phyloP scores from a whole-genome alignment of 2,888 invertebrate genomes.

The Xestia ashworthii region DNA sequence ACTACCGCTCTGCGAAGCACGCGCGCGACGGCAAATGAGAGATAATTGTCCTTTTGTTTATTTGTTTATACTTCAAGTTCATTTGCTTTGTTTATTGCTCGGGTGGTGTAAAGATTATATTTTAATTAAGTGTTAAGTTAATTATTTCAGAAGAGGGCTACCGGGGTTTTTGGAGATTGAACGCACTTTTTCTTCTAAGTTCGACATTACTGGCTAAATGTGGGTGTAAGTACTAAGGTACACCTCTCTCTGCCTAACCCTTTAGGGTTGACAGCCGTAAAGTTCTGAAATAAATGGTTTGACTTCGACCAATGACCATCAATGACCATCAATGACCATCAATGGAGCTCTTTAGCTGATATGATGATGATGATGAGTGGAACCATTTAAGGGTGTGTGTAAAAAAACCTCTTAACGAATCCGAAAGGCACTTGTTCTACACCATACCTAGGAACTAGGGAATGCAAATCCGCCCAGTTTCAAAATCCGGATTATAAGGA shows the following conservation, averaged over 20 bases:
- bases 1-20: conserved; percentile 78
- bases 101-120: conserved; percentile 60
- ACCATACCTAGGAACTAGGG: too few species aligned
- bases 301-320: background rate
- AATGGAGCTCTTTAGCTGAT: background rate
- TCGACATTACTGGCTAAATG: background rate
- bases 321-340: background rate
- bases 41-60: conserved; percentile 88
- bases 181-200: background rate
- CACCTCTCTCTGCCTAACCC: background rate
- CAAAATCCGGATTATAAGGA: too few species aligned
- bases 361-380: too few species aligned
- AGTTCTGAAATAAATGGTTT: too few species aligned
- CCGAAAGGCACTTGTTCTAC: too few species aligned
- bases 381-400: background rate
- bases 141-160: conserved; percentile 43
- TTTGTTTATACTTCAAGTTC: conserved; percentile 73
- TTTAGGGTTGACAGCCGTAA: too few species aligned
- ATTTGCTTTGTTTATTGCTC: conserved; percentile 64
- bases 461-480: too few species aligned
- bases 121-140: conserved; percentile 49
- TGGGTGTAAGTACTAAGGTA: background rate
- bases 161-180: conserved; percentile 42
- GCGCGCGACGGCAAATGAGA: conserved; percentile 83
- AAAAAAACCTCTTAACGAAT: too few species aligned